phyloP scores from a whole-genome alignment of 2,113 vertebrate genomes.

The Xenopus borealis region DNA sequence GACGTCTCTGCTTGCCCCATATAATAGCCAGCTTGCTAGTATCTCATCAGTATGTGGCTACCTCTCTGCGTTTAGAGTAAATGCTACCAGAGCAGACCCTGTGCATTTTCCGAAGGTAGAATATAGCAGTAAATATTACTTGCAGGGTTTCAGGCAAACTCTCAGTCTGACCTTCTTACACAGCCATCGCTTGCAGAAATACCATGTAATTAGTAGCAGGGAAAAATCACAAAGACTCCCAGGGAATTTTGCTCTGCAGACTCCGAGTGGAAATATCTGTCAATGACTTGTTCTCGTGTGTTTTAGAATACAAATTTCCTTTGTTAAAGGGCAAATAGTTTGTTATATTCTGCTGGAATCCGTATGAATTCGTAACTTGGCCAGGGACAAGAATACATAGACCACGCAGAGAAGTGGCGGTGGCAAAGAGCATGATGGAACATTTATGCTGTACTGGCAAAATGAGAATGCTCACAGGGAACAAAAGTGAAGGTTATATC shows the following conservation, averaged over 20 bases:
- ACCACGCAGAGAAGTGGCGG: not conserved
- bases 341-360: constrained; percentile 14
- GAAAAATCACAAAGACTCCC: constrained; percentile 16
- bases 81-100: not conserved
- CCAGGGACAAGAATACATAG: not conserved
- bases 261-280: constrained; percentile 13
- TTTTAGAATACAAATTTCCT: constrained; percentile 22
- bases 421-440: not conserved
- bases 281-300: constrained; percentile 5
- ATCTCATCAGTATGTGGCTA: not conserved
- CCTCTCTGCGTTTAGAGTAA: not conserved
- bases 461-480: no score
- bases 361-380: not conserved
- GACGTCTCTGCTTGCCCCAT: no score
- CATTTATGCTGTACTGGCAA: not conserved
- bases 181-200: constrained; percentile 19
- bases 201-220: constrained; percentile 20
- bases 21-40: not conserved
- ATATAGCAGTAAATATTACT: constrained; percentile 14
- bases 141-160: constrained; percentile 17
- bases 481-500: no score
- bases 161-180: constrained; percentile 1
- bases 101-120: not conserved
- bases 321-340: constrained; percentile 27
- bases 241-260: constrained; percentile 4